These are phyloP conservation scores for Cephus nigrinus DNA, from an alignment of 2,888 invertebrate species.

Conservation along the genomic window DNA sequence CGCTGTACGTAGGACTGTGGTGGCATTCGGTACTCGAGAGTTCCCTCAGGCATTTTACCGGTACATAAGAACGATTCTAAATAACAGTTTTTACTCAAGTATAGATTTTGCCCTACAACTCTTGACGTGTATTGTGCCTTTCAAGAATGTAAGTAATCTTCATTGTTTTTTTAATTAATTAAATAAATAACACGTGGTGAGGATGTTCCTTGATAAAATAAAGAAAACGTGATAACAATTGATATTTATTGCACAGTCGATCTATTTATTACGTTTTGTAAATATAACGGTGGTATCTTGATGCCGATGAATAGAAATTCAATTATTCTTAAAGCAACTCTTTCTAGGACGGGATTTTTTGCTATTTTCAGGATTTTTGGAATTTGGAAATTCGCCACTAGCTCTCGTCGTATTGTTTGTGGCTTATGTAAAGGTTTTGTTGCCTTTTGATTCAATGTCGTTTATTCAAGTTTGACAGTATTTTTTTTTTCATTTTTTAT, in stretches of 20 bases:
- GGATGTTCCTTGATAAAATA: neutral
- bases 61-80: neutral
- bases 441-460: neutral
- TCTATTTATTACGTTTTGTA: neutral
- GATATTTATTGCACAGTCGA: neutral
- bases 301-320: neutral
- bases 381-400: neutral
- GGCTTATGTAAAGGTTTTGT: neutral
- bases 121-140: neutral
- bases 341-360: neutral
- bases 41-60: neutral
- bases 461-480: neutral
- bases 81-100: neutral
- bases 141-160: neutral
- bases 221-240: neutral
- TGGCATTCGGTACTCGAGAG: constrained; percentile 2
- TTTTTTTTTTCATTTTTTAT: neutral
- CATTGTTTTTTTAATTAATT: neutral
- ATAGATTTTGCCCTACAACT: neutral
- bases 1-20: neutral
- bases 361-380: too few species aligned
- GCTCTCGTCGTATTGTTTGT: neutral
- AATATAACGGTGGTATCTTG: too few species aligned
- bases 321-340: neutral
- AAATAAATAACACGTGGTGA: neutral